Evolutionary conservation across 2,797 vertebrate species (phyloP).

Genomic region (Smutsia temminckii): DNA sequence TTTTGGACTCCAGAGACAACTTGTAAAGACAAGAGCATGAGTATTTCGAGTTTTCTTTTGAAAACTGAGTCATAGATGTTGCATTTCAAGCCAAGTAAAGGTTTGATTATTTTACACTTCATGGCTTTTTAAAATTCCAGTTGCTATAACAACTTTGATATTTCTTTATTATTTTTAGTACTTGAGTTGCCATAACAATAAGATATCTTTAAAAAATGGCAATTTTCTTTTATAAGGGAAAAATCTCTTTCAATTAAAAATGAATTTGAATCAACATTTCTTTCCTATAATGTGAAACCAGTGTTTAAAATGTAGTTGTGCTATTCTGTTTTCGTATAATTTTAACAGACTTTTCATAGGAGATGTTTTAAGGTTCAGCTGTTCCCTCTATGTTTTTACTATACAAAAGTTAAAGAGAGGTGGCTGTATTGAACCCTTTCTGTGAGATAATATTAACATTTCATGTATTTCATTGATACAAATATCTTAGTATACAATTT

Average conservation of each 20-base stretch:
- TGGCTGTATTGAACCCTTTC: slow-evolving; percentile 41
- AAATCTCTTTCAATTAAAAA: slow-evolving; percentile 44
- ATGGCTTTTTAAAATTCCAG: slow-evolving; percentile 87
- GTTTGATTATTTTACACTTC: slow-evolving; percentile 88
- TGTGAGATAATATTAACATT: slow-evolving; percentile 29
- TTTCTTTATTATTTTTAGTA: slow-evolving; percentile 88
- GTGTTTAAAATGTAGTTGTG: slow-evolving; percentile 62
- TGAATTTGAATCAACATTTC: slow-evolving; percentile 63
- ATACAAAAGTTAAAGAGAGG: slow-evolving; percentile 39
- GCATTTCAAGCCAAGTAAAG: slow-evolving; percentile 85
- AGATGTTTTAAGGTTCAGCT: slow-evolving; percentile 43
- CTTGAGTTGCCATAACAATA: slow-evolving; percentile 89
- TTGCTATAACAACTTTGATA: slow-evolving; percentile 91
- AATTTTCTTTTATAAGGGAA: slow-evolving; percentile 75
- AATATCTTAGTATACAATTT: slow-evolving; percentile 45
- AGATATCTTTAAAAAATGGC: slow-evolving; percentile 83
- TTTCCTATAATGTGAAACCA: slow-evolving; percentile 60
- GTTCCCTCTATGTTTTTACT: slow-evolving; percentile 57
- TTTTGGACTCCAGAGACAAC: slow-evolving; percentile 65
- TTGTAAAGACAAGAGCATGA: slow-evolving; percentile 64
- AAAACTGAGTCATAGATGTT: slow-evolving; percentile 86
- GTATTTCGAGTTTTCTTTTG: slow-evolving; percentile 80
- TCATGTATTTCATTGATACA: slow-evolving; percentile 49
- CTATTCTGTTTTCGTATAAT: slow-evolving; percentile 54
- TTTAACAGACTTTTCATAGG: slow-evolving; percentile 42